Percentiles rank a stretch among this genome's conserved stretches.
Conservation (phyloP, 2,888 invertebrate species). For the Anthrax anthrax region DNA sequence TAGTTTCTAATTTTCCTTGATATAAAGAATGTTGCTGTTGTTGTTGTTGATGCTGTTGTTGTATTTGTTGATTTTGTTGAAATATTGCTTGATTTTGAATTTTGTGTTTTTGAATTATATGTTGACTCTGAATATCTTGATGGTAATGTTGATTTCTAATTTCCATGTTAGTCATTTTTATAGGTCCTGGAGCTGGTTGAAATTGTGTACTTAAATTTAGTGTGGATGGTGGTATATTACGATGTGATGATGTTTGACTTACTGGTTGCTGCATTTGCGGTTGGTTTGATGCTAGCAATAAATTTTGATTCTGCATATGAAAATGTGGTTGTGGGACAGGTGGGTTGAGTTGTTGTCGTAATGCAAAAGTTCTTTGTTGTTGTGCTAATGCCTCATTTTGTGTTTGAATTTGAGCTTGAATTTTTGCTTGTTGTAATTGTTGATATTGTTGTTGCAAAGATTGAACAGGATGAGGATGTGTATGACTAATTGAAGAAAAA, state of each 20-base stretch:
- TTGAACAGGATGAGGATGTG: constrained; percentile 22
- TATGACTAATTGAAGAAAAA: constrained; percentile 30
- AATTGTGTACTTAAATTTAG: constrained; percentile 31
- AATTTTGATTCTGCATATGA: constrained; percentile 28
- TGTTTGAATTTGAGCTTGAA: constrained; percentile 47
- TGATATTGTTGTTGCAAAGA: constrained; percentile 43
- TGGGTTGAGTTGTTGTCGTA: constrained; percentile 45
- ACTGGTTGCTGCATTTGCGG: constrained; percentile 22
- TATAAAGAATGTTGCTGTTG: constrained; percentile 12
- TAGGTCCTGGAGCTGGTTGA: constrained; percentile 29
- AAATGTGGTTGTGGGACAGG: constrained; percentile 37
- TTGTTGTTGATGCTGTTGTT: neutral
- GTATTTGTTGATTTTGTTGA: neutral
- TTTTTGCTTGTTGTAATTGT: constrained; percentile 48
- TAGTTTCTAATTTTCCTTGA: constrained; percentile 19
- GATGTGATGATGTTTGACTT: constrained; percentile 14
- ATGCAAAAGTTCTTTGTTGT: constrained; percentile 49
- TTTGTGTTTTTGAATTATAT: neutral
- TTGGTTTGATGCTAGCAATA: constrained; percentile 25
- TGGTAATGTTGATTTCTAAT: constrained; percentile 11
- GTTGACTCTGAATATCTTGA: constrained; percentile 9
- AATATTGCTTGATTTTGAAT: constrained; percentile 2
- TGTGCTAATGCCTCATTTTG: constrained; percentile 48
- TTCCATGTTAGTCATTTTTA: constrained; percentile 21
- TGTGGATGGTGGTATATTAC: constrained; percentile 27